Conservation (phyloP, 1,140 invertebrate genomes). For the Drosophila oshimai region DNA sequence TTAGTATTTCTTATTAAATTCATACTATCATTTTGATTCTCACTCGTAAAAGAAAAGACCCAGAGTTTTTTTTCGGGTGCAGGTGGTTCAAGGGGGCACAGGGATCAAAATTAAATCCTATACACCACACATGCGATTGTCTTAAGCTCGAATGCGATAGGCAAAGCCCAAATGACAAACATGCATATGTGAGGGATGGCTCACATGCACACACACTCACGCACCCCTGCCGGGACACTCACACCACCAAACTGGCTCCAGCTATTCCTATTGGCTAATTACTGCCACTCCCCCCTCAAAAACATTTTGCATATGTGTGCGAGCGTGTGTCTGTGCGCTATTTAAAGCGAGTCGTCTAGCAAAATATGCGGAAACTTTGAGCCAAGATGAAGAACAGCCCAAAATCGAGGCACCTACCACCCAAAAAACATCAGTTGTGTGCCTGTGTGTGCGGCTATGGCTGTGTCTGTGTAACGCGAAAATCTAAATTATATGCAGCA, state of each 20-base stretch:
- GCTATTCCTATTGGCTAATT: conserved; percentile 79
- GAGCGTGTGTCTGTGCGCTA: conserved; percentile 29
- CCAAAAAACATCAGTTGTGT: neutral
- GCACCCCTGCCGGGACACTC: conserved; percentile 39
- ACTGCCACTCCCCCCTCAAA: conserved; percentile 41
- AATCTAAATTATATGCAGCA: conserved; percentile 54
- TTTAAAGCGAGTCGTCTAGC: conserved; percentile 63
- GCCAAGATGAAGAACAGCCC: conserved; percentile 46
- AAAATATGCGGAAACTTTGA: conserved; percentile 68
- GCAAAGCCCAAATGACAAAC: conserved; percentile 10
- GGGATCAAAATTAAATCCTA: neutral
- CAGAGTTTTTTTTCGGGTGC: no score
- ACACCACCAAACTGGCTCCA: conserved; percentile 53
- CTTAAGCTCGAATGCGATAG: conserved; percentile 21
- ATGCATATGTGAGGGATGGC: conserved; percentile 21
- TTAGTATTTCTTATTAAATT: no score
- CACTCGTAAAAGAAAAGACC: no score
- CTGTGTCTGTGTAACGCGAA: no score
- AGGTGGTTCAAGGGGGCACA: neutral
- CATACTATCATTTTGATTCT: no score
- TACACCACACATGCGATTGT: neutral
- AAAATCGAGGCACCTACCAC: conserved; percentile 26
- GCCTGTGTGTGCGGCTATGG: neutral
- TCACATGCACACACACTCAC: conserved; percentile 3
- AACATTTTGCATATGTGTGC: conserved; percentile 66